Conservation (phyloP, 2,113 vertebrate species). For the Hiodon tergisus region DNA sequence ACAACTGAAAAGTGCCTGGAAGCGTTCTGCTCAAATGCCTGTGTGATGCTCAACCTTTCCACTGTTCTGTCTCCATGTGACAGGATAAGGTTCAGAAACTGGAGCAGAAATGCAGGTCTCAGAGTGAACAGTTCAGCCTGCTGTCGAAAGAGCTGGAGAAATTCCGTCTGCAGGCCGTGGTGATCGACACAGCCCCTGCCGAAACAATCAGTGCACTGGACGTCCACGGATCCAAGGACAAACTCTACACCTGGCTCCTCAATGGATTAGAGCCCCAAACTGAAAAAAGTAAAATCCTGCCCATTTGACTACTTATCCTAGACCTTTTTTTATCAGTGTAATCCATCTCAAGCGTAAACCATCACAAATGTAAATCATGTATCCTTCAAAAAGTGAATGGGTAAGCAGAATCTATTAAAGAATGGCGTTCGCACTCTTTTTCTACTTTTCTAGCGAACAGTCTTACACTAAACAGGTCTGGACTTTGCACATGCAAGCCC, state of each 20-base stretch:
- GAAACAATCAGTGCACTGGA: conserved; percentile 36
- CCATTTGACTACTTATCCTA: background rate
- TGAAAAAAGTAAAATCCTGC: conserved; percentile 59
- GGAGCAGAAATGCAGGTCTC: conserved; percentile 81
- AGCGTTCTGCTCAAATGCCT: background rate
- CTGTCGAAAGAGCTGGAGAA: conserved; percentile 77
- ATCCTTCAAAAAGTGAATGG: too few species aligned
- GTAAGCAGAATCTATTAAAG: too few species aligned
- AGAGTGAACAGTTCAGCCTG: conserved; percentile 82
- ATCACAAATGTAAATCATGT: background rate
- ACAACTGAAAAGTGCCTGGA: too few species aligned
- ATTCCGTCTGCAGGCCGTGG: conserved; percentile 69
- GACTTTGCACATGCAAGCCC: too few species aligned
- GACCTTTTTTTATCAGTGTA: background rate
- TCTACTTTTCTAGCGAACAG: too few species aligned
- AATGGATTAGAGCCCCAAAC: conserved; percentile 64
- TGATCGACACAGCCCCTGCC: conserved; percentile 57
- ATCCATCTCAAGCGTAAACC: background rate
- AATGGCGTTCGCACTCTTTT: too few species aligned
- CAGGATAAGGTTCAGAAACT: conserved; percentile 85
- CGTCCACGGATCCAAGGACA: conserved; percentile 41
- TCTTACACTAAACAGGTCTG: too few species aligned
- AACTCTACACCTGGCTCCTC: conserved; percentile 52
- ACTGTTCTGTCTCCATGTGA: conserved; percentile 13
- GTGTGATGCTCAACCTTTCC: background rate